These are phyloP conservation scores for Cantharis flavilabris DNA, from an alignment of 2,888 invertebrate genomes.

Conservation along the genomic window DNA sequence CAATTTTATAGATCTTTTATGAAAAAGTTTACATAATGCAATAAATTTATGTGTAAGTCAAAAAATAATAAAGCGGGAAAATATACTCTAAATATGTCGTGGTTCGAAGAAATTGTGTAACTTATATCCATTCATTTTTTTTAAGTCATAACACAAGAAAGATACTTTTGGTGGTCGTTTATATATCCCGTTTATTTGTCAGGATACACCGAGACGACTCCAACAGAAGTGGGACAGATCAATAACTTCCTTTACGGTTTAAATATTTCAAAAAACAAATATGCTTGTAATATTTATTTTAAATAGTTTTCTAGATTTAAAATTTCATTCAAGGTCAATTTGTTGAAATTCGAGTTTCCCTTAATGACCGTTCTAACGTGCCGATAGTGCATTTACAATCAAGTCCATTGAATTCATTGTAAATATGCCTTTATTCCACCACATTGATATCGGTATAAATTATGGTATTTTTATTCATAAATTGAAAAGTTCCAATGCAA, in stretches of 20 bases:
- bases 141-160: constrained; percentile 4
- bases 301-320: neutral
- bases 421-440: constrained; percentile 50
- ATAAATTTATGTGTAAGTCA: constrained; percentile 2
- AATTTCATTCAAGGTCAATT: constrained; percentile 10
- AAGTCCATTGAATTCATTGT: constrained; percentile 37
- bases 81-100: neutral
- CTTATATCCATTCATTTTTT: constrained; percentile 1
- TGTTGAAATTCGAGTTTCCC: constrained; percentile 6
- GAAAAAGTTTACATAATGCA: constrained; percentile 4
- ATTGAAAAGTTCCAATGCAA: constrained; percentile 49
- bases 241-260: constrained; percentile 20
- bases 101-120: neutral
- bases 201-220: constrained; percentile 18
- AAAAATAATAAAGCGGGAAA: constrained; percentile 1
- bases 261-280: constrained; percentile 18
- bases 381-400: constrained; percentile 23
- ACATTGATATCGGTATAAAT: constrained; percentile 50
- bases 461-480: constrained; percentile 54
- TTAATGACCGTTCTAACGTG: constrained; percentile 13
- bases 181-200: constrained; percentile 23
- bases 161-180: constrained; percentile 17
- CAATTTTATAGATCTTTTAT: constrained; percentile 14
- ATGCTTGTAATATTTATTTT: constrained; percentile 6
- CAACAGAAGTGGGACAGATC: constrained; percentile 21